These are phyloP conservation scores for Lycophotia porphyrea DNA, from an alignment of 2,888 invertebrate genomes.

Conservation along the genomic window DNA sequence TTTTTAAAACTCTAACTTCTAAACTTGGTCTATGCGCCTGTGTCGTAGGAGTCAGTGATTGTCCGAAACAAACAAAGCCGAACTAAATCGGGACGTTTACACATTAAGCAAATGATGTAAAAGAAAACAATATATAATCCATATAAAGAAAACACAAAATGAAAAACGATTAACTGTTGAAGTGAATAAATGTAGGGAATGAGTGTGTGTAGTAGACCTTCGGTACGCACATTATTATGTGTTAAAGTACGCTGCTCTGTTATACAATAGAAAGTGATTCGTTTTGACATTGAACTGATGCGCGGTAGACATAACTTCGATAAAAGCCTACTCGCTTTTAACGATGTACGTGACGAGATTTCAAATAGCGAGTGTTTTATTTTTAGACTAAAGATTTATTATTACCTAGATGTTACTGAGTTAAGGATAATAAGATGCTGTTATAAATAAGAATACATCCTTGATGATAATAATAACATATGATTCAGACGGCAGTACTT, in stretches of 20 bases:
- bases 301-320: slow-evolving; percentile 25
- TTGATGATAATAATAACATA: neutral
- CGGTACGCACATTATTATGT: slow-evolving; percentile 19
- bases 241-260: slow-evolving; percentile 5
- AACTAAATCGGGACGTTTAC: too few relatives aligned
- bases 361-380: slow-evolving; percentile 12
- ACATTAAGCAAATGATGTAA: too few relatives aligned
- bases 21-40: too few relatives aligned
- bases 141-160: too few relatives aligned
- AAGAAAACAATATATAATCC: too few relatives aligned
- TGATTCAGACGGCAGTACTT: too few relatives aligned
- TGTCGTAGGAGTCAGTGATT: too few relatives aligned
- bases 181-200: too few relatives aligned
- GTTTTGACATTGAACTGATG: slow-evolving; percentile 62
- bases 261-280: slow-evolving; percentile 70
- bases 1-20: too few relatives aligned
- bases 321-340: slow-evolving; percentile 45
- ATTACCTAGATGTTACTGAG: neutral
- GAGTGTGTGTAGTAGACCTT: too few relatives aligned
- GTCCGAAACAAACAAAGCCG: too few relatives aligned
- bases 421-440: slow-evolving; percentile 6
- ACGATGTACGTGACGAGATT: slow-evolving; percentile 42
- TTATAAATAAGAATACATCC: slow-evolving; percentile 1
- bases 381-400: slow-evolving; percentile 29
- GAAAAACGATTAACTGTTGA: too few relatives aligned